Conservation (phyloP, 2,113 vertebrate species). For the Ifrita kowaldi region DNA sequence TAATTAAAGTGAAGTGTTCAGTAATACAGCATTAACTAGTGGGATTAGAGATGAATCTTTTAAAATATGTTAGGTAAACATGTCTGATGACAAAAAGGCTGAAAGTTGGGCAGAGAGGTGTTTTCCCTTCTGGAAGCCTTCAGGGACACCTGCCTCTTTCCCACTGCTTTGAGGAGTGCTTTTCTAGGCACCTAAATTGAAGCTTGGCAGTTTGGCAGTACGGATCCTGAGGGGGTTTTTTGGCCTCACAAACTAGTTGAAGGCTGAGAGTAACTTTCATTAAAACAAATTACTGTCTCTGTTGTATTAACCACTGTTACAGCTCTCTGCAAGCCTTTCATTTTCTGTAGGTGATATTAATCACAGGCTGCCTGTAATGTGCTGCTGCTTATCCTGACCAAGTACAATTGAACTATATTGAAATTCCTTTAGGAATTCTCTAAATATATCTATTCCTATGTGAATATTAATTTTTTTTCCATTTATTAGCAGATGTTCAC, state of each 20-base stretch:
- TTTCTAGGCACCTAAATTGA: not conserved
- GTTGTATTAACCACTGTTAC: conserved; percentile 1
- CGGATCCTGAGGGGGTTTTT: not conserved
- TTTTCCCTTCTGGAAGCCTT: not conserved
- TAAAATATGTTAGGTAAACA: not conserved
- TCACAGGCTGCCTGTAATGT: conserved; percentile 47
- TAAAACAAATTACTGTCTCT: not conserved
- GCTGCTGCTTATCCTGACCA: conserved; percentile 30
- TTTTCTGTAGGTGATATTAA: conserved; percentile 59
- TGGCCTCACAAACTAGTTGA: not conserved
- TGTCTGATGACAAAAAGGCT: not conserved
- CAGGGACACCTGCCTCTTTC: not conserved
- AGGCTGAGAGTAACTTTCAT: not conserved
- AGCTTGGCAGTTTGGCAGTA: not conserved
- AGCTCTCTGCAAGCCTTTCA: conserved; percentile 12
- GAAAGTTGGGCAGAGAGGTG: not conserved
- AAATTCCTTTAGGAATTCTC: conserved; percentile 59
- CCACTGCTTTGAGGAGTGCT: not conserved
- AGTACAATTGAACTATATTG: conserved; percentile 61
- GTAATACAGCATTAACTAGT: not conserved
- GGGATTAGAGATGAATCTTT: not conserved
- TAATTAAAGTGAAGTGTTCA: not conserved
- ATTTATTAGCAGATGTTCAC: conserved; percentile 50
- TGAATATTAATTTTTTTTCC: conserved; percentile 44
- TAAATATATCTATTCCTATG: conserved; percentile 53